Percentiles rank a stretch among this genome's conserved stretches.
phyloP scores from a whole-genome alignment of 2,113 vertebrate species.

The Rhadina sibilatrix region DNA sequence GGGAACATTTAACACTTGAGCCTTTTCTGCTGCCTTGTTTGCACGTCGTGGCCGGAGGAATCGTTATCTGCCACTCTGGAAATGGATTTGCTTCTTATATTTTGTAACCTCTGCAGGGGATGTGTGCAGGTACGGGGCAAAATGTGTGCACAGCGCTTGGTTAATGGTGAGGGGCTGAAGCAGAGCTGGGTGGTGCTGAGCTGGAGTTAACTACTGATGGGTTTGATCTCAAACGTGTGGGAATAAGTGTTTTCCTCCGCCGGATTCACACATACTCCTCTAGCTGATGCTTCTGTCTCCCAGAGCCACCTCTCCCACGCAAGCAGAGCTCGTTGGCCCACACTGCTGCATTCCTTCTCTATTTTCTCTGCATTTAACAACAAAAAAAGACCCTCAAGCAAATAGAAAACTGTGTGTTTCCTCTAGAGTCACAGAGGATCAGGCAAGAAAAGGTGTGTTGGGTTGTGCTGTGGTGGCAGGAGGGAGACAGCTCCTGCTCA shows the following conservation, averaged over 20 bases:
- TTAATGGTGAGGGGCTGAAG: background rate
- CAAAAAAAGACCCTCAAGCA: background rate
- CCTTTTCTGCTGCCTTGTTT: slow-evolving; percentile 50
- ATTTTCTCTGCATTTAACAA: background rate
- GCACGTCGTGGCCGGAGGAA: background rate
- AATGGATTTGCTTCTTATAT: background rate
- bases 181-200: background rate
- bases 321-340: background rate
- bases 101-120: background rate
- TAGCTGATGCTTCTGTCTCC: background rate
- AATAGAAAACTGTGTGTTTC: accelerated
- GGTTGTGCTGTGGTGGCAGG: background rate
- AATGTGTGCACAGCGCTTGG: accelerated
- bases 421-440: background rate
- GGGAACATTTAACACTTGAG: slow-evolving; percentile 59
- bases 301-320: background rate
- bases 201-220: accelerated
- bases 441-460: background rate
- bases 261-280: accelerated
- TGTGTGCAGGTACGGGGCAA: accelerated
- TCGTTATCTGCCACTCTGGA: slow-evolving; percentile 33
- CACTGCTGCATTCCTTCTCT: background rate
- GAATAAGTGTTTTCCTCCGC: background rate
- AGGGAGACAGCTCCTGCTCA: background rate
- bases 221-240: background rate